Conservation (phyloP, 2,113 vertebrate species). For the Rhabdomys dilectus region DNA sequence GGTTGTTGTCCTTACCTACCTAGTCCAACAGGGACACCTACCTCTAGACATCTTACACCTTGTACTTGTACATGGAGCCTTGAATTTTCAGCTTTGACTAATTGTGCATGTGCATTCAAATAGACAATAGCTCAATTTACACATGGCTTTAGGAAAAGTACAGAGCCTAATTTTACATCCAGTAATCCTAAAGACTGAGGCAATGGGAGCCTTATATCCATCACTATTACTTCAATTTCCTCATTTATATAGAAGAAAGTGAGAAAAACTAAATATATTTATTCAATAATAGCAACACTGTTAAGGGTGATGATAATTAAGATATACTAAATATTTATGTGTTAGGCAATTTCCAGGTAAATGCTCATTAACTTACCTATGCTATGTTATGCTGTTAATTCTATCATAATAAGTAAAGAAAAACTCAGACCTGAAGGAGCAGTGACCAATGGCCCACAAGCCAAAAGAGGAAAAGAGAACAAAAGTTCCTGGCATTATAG, state of each 20-base stretch:
- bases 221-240: not conserved
- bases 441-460: not conserved
- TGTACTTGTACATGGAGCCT: not conserved
- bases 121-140: constrained; percentile 16
- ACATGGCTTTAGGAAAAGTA: constrained; percentile 35
- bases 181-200: constrained; percentile 25
- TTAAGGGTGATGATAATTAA: not conserved
- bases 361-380: not conserved
- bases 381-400: not conserved
- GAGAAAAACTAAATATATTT: not conserved
- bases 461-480: not conserved
- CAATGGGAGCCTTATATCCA: not conserved
- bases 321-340: not conserved
- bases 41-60: not conserved
- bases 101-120: constrained; percentile 13
- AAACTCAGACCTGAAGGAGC: not conserved
- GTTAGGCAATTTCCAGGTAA: not conserved
- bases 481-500: not conserved
- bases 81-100: constrained; percentile 30
- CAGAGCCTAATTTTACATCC: constrained; percentile 45
- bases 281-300: not conserved
- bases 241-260: not conserved
- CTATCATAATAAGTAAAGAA: constrained; percentile 1
- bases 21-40: not conserved
- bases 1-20: not conserved